Base-by-base conservation (phyloP, 2,888 invertebrate species). In the Trichogramma evanescens region DNA sequence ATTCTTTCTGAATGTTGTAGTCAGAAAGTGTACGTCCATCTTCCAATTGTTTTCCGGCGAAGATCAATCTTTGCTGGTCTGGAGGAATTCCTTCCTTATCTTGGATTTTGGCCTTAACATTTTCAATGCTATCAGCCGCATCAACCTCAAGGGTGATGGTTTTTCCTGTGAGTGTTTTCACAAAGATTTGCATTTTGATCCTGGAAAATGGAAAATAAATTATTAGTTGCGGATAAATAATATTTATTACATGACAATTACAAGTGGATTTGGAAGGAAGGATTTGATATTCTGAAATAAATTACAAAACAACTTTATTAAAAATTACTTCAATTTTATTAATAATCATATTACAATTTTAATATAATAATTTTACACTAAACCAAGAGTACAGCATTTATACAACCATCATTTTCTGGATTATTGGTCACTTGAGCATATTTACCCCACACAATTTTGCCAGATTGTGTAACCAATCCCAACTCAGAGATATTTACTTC, bases 371-470 rank as follows among this genome's bases (percentile, higher is more conserved):
- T 26, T 26, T 26, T 26, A 26, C 26, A 26, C 62, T 64, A 69
- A 60, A 99, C 93, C 77, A 99, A 83, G 63, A 99, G 83, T 63
- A 99, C 93, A 75, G 98, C 97, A 82, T 99, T 99, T 62, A 99
- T 96, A 74, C 97, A 98, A 13, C 99, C 99, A 83, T 99, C 99
- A 80, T 99, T 99, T 79, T 99, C 99, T 0, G 99, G 99, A 81
- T 98, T 94, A 79, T 99, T 99, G 0, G 98, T 98, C 10, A 99
- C 97, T 80, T 98, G 99, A 0, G 99, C 99, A 77, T 95, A 99
- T 83, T 99, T 99, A 62, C 98, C 99, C 99, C 99, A 99, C 1
- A 99, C 95, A 53, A 99, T 96, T 85, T 97, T 99, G 63, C 99
- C 99, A 6, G 94, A 92, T 78, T 97, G 96, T 1, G 99, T 99